Percentiles rank a stretch among this genome's conserved stretches.
Evolutionary conservation across 2,113 vertebrate genomes (phyloP).

Genomic region (Sus scrofa): T2T-Sscrofa CM000817.6:132237501-132238000

Average conservation of each 20-base stretch:
- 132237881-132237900: slow-evolving; percentile 70
- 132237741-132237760: not conserved
- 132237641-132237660: not conserved
- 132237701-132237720: fast-evolving
- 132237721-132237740: not conserved
- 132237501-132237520: not conserved
- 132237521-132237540: no score
- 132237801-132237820: slow-evolving; percentile 75
- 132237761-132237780: no score
- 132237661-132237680: not conserved
- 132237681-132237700: no score
- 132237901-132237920: slow-evolving; percentile 54
- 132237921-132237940: slow-evolving; percentile 83
- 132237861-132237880: slow-evolving; percentile 28
- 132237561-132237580: not conserved
- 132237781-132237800: not conserved
- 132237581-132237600: no score
- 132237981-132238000: not conserved
- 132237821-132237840: slow-evolving; percentile 79
- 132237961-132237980: not conserved
- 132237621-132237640: no score
- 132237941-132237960: slow-evolving; percentile 24
- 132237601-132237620: not conserved
- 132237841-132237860: slow-evolving; percentile 75
- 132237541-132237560: not conserved